Evolutionary conservation across 2,797 vertebrate genomes (phyloP).

Genomic region (Nasua narica): DNA sequence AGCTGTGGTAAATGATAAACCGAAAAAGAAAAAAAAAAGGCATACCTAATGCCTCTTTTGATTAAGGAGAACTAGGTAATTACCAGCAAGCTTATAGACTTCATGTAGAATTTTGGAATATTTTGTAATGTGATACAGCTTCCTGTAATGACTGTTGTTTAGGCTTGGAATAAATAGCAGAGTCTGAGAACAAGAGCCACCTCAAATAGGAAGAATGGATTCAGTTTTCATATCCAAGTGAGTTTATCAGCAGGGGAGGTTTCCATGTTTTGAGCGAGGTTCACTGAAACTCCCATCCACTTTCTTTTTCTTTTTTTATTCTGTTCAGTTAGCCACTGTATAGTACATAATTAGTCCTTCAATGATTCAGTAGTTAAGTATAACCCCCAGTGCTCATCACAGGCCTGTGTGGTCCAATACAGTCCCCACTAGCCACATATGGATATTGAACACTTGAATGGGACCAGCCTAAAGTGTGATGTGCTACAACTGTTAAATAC

Average conservation of each 20-base stretch:
- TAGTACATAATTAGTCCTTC: too few relatives aligned
- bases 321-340: too few relatives aligned
- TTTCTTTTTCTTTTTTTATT: too few relatives aligned
- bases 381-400: too few relatives aligned
- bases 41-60: neutral
- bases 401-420: rapidly evolving
- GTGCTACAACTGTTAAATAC: neutral
- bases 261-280: neutral
- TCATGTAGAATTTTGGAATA: neutral
- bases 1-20: neutral
- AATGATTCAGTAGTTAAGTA: too few relatives aligned
- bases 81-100: neutral
- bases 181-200: neutral
- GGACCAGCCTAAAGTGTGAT: neutral
- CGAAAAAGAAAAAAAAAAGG: neutral
- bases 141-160: neutral
- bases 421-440: too few relatives aligned
- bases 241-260: neutral
- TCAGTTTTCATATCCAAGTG: neutral
- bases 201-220: neutral
- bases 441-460: neutral
- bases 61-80: neutral
- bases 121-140: neutral
- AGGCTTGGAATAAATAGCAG: neutral
- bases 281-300: neutral